Conservation (phyloP, 2,888 invertebrate genomes). For the Zaprionus lineosus region DNA sequence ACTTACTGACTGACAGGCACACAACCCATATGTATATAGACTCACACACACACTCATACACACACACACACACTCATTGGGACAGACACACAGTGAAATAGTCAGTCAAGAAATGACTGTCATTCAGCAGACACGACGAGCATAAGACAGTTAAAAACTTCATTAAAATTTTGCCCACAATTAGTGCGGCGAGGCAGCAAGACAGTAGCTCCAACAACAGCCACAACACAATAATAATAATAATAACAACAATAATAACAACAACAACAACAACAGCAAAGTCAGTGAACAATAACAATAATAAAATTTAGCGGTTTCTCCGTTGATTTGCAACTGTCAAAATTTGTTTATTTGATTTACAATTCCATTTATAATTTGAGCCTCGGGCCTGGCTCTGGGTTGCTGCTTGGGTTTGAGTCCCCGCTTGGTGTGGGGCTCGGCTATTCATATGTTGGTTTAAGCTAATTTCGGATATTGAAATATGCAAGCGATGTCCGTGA, state of each 20-base stretch:
- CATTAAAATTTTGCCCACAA: conserved; percentile 64
- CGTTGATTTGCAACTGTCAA: conserved; percentile 65
- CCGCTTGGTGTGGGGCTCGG: no score
- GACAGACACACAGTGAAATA: no score
- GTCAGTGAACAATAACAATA: no score
- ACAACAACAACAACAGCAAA: conserved; percentile 3
- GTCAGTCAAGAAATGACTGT: conserved; percentile 51
- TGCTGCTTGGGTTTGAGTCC: no score
- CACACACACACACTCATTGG: no score
- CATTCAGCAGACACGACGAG: conserved; percentile 40
- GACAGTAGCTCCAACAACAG: no score
- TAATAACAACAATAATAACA: conserved; percentile 6
- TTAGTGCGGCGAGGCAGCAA: conserved; percentile 36
- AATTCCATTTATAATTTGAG: conserved; percentile 3
- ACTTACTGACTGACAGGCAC: no score
- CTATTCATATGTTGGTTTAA: conserved; percentile 41
- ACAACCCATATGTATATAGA: no score
- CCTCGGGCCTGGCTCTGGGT: no score
- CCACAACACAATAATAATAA: conserved; percentile 4
- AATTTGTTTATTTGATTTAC: conserved; percentile 58
- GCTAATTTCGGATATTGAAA: conserved; percentile 55
- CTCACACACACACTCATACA: no score
- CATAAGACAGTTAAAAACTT: conserved; percentile 59
- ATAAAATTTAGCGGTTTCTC: conserved; percentile 24
- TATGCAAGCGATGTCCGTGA: conserved; percentile 2